Conservation (phyloP, 2,113 vertebrate species). For the Argyrosomus japonicus region DNA sequence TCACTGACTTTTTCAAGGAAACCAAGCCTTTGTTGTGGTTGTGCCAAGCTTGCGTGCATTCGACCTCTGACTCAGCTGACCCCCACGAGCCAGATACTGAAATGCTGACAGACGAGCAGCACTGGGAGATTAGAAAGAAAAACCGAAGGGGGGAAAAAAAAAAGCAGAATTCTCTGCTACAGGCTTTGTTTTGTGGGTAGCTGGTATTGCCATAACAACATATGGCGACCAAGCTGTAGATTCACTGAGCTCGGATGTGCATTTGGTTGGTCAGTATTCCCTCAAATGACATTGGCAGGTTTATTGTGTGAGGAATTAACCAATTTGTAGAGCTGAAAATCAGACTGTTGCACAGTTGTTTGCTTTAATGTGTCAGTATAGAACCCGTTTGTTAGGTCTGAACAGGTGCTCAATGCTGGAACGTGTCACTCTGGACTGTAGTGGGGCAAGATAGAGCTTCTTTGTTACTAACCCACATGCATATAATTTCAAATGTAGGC, state of each 20-base stretch:
- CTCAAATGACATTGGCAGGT: slow-evolving; percentile 61
- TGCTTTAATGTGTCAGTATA: slow-evolving; percentile 45
- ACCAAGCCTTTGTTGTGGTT: slow-evolving; percentile 57
- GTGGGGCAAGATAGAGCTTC: slow-evolving; percentile 7
- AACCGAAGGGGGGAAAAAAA: not conserved
- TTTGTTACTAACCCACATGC: slow-evolving; percentile 24
- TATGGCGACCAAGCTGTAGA: slow-evolving; percentile 80
- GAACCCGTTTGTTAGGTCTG: slow-evolving; percentile 47
- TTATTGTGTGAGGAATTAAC: slow-evolving; percentile 68
- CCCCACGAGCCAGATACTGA: slow-evolving; percentile 59
- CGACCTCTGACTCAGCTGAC: slow-evolving; percentile 72
- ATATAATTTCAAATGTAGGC: slow-evolving; percentile 30
- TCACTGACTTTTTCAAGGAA: slow-evolving; percentile 34
- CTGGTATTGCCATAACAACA: slow-evolving; percentile 77
- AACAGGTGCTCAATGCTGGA: slow-evolving; percentile 57
- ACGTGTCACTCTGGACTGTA: slow-evolving; percentile 11
- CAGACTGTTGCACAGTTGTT: slow-evolving; percentile 59
- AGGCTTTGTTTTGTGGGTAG: slow-evolving; percentile 68
- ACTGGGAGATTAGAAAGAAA: slow-evolving; percentile 59
- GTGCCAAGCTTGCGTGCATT: slow-evolving; percentile 52
- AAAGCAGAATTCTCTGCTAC: slow-evolving; percentile 32
- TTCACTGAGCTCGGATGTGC: slow-evolving; percentile 66
- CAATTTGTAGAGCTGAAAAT: slow-evolving; percentile 66
- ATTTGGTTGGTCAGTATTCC: slow-evolving; percentile 73
- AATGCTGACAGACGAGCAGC: slow-evolving; percentile 69